Evolutionary conservation across 2,113 vertebrate species (phyloP), one percentile per base, ranked within the genome.

Genomic region (Microtus ochrogaster): DNA sequence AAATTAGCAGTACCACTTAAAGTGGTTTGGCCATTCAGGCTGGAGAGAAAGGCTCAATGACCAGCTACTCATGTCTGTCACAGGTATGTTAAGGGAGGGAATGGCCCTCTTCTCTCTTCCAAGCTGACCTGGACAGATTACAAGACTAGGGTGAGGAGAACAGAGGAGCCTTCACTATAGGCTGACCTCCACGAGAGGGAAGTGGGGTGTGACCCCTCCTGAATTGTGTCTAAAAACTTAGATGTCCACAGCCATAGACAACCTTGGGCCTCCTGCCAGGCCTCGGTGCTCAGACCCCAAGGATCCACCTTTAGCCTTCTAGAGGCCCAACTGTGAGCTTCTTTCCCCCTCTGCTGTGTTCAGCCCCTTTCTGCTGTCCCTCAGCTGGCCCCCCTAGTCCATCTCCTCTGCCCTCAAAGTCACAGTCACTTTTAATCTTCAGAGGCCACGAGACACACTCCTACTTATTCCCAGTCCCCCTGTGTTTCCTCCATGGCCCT

Each of bases 391-490:
- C 5, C 73, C 61, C 52, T 9, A 21, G 16, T 11, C 33, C 21
- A 47, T 58, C 30, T 22, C 49, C 74, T 63, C 30, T 61, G 70
- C 14, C 65, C 1, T 9, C 4, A 2, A 36, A 30, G 30, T 21
- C 85, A 28, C 36, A 17, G 17, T 7, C 41, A 63, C 0, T 8
- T 41, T 58, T 14, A 70, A 21, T 44, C 22, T 26, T 5, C 4
- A 65, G 83, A 21, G 52, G 68, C 28, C 63, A 22, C 63, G 58
- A 39, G 41, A 41, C 21, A 36, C 55, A 36, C 39, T 22, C 12
- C 19, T 0, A 0, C 41, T 17, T 3, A 3, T 17, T 21, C 66
- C 12, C 41, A 30, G 5, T 4, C 0, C 6, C 30, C 73, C 24
- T 26, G 1, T 13, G 19, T 33, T 82, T 41, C 30, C 21, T 8